Percentiles rank a stretch among this genome's conserved stretches.
Evolutionary conservation across 2,888 invertebrate species (phyloP).

Genomic region (Spatulosminthurus flaviceps): DNA sequence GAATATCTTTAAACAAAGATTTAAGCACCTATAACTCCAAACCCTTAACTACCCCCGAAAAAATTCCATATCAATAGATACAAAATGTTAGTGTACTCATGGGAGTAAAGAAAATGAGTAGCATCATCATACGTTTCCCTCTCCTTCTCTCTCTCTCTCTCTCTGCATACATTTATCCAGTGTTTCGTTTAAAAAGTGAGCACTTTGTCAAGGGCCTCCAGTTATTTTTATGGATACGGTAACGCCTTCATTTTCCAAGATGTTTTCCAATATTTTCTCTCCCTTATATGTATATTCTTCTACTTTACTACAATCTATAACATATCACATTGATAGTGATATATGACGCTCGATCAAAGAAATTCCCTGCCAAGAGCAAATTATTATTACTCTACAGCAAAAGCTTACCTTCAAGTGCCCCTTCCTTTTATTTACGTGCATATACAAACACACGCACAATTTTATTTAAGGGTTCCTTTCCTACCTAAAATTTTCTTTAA

Average conservation of each 20-base stretch:
- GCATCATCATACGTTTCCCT: not conserved
- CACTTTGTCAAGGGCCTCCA: constrained; percentile 48
- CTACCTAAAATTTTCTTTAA: too few relatives aligned
- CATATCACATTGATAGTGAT: constrained; percentile 41
- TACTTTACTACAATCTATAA: too few relatives aligned
- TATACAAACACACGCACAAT: too few relatives aligned
- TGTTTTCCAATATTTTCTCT: constrained; percentile 39
- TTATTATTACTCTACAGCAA: constrained; percentile 9
- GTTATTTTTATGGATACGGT: constrained; percentile 49
- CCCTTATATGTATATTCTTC: constrained; percentile 19
- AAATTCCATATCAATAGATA: constrained; percentile 35
- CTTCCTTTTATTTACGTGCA: not conserved
- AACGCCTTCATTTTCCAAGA: constrained; percentile 47
- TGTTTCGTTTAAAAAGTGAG: constrained; percentile 34
- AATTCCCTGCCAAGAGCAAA: constrained; percentile 34
- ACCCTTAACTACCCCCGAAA: constrained; percentile 27
- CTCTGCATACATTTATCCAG: constrained; percentile 43
- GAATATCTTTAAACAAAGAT: constrained; percentile 48
- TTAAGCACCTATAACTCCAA: constrained; percentile 43
- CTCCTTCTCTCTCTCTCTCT: not conserved
- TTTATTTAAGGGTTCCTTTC: too few relatives aligned
- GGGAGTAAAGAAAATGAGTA: constrained; percentile 13
- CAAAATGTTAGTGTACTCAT: not conserved
- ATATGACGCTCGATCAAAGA: constrained; percentile 43
- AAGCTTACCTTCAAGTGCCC: constrained; percentile 14